These are phyloP conservation scores for Stramonita haemastoma DNA, from an alignment of 2,888 invertebrate genomes.

Conservation along the genomic window DNA sequence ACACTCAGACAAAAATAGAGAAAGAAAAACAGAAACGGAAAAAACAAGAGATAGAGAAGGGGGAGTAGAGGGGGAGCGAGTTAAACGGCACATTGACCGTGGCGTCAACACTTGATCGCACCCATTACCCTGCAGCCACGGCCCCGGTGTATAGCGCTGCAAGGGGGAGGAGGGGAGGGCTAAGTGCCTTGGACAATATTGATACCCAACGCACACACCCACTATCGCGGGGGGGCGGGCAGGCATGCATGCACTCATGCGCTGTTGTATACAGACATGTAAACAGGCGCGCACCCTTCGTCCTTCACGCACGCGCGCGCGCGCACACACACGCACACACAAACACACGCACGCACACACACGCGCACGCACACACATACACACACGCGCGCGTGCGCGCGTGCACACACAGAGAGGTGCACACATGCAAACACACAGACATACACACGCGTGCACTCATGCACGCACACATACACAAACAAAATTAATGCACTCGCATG, in stretches of 20 bases:
- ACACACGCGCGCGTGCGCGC: neutral
- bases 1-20: no score
- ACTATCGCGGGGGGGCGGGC: neutral
- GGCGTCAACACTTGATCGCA: neutral
- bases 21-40: no score
- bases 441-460: neutral
- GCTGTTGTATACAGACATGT: neutral
- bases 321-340: neutral
- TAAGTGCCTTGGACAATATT: neutral
- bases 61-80: neutral
- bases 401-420: neutral
- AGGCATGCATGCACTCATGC: neutral
- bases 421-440: conserved; percentile 7
- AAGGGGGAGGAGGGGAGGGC: no score
- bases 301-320: neutral
- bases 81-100: neutral
- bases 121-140: no score
- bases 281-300: neutral
- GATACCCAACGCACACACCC: neutral
- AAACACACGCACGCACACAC: neutral
- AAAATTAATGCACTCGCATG: neutral
- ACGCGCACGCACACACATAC: neutral
- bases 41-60: no score
- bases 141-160: no score
- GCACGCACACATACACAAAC: neutral